phyloP scores from a whole-genome alignment of 2,888 invertebrate species.

The Galeopsomyia nigrocyanea region DNA sequence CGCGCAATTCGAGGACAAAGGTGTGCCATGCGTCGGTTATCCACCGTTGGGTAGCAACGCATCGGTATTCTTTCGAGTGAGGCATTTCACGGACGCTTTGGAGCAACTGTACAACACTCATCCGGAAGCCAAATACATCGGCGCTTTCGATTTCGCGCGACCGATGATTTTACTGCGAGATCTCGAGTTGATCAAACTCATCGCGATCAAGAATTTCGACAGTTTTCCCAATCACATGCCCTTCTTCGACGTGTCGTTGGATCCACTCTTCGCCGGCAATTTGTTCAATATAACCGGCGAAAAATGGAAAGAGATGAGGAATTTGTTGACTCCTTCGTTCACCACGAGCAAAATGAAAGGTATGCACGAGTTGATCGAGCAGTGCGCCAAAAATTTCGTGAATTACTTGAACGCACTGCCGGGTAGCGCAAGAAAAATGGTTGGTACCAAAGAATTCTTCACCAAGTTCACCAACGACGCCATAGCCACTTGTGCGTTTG shows the following conservation, averaged over 20 bases:
- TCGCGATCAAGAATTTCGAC: conserved; percentile 60
- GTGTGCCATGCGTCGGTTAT: background rate
- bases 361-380: conserved; percentile 70
- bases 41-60: conserved; percentile 51
- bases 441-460: conserved; percentile 67
- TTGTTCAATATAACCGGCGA: conserved; percentile 62
- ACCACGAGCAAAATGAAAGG: conserved; percentile 68
- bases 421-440: conserved; percentile 29
- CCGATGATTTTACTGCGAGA: conserved; percentile 59
- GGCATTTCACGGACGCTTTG: conserved; percentile 36
- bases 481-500: conserved; percentile 70
- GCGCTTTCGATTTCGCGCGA: conserved; percentile 55
- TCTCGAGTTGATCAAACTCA: conserved; percentile 59
- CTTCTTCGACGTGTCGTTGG: conserved; percentile 49
- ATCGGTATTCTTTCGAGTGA: conserved; percentile 31
- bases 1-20: background rate
- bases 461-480: conserved; percentile 67
- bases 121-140: conserved; percentile 55
- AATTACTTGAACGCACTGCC: conserved; percentile 49
- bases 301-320: conserved; percentile 71
- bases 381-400: conserved; percentile 58
- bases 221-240: conserved; percentile 57
- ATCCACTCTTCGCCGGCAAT: conserved; percentile 53
- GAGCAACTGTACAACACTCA: conserved; percentile 50
- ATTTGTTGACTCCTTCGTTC: conserved; percentile 66